These are phyloP conservation scores for Notechis scutatus DNA, from an alignment of 2,113 vertebrate genomes.

Conservation along the genomic window DNA sequence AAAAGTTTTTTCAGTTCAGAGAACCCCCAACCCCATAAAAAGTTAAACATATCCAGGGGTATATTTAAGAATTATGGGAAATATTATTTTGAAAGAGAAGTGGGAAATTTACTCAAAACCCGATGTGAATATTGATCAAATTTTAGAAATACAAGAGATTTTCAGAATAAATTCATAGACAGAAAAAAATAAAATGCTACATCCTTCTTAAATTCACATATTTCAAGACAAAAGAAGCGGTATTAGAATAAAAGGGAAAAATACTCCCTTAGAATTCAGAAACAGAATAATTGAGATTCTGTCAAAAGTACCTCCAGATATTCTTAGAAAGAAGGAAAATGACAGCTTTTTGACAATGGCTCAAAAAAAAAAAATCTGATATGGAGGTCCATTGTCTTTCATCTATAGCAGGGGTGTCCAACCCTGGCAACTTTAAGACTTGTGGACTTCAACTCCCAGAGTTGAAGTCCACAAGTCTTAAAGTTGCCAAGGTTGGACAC, in stretches of 20 bases:
- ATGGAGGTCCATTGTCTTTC: background rate
- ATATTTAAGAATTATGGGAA: background rate
- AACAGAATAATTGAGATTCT: background rate
- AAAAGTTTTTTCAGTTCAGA: background rate
- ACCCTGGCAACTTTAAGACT: too few relatives aligned
- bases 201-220: background rate
- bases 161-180: background rate
- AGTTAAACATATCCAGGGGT: background rate
- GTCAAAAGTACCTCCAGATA: background rate
- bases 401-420: background rate
- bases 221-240: background rate
- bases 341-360: background rate
- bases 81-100: background rate
- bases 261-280: background rate
- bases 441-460: too few relatives aligned
- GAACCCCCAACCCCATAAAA: background rate
- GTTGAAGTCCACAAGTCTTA: too few relatives aligned
- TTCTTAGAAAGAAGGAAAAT: background rate
- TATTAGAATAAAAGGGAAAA: background rate
- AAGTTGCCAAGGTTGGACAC: too few relatives aligned
- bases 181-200: background rate
- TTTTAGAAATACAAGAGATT: too few relatives aligned
- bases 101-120: background rate
- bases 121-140: too few relatives aligned
- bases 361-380: background rate